Percentiles rank a stretch among this genome's conserved stretches.
Evolutionary conservation across 2,113 vertebrate genomes (phyloP).

Genomic region (Tupaia chinensis): DNA sequence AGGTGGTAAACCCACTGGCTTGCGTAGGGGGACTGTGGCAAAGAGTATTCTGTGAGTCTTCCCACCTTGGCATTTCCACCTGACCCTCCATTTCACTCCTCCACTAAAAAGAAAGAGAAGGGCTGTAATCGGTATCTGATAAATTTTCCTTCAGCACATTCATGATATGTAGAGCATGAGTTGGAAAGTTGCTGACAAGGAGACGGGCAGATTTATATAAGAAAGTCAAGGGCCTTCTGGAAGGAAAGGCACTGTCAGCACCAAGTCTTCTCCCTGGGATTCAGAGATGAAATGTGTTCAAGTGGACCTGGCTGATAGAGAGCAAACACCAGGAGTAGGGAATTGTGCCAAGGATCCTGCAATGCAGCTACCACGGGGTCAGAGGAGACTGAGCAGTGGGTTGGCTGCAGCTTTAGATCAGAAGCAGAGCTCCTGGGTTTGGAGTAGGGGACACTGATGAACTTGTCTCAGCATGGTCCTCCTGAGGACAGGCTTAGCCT

Average conservation of each 20-base stretch:
- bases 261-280: neutral
- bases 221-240: neutral
- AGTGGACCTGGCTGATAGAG: neutral
- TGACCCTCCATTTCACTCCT: neutral
- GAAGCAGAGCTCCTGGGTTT: neutral
- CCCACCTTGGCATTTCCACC: neutral
- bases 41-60: constrained; percentile 16
- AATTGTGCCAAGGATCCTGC: neutral
- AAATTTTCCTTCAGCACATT: constrained; percentile 35
- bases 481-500: neutral
- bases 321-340: neutral
- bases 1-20: neutral
- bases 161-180: constrained; percentile 19
- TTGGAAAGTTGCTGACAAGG: constrained; percentile 25
- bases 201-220: neutral
- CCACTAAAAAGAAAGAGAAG: constrained; percentile 2
- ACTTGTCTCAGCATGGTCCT: neutral
- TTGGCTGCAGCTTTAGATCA: neutral
- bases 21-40: neutral
- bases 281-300: constrained; percentile 21
- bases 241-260: neutral
- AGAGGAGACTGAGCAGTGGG: neutral
- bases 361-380: neutral
- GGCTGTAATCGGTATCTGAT: neutral
- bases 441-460: neutral